Evolutionary conservation across 1,140 invertebrate species (phyloP), one percentile per base, ranked within the genome.

Genomic region (Aphaenogaster ashmeadi): DNA sequence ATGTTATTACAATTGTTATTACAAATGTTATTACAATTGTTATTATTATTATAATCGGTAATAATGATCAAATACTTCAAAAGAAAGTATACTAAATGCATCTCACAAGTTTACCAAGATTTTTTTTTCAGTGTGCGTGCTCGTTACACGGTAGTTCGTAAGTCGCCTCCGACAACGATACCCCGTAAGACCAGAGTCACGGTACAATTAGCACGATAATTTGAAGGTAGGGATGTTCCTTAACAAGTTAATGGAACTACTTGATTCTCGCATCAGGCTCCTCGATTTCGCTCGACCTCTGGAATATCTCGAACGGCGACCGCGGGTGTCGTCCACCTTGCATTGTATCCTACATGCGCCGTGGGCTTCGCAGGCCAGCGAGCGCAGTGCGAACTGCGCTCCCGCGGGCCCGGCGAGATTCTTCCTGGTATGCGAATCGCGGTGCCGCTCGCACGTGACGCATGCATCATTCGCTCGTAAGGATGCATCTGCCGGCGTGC

Each of bases 361-460:
- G 71, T 44, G 41, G 8, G 15, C 52, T 36, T 66, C 58, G 44
- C 62, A 8, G 33, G 62, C 41, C 47, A 33, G 21, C 36, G 41
- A 50, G 47, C 78, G 75, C 38, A 71, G 56, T 27, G 33, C 86
- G 60, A 58, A 77, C 38, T 3, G 54, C 66, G 87, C 74, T 88
- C 77, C 75, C 38, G 56, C 80, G 86, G 74, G 74, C 74, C 84
- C 83, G 52, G 86, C 88, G 77, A 88, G 86, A 91, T 89, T 92
- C 91, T 92, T 92, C 89, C 87, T 91, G 90, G 90, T 91, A 90
- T 88, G 90, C 85, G 89, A 83, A 67, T 81, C 88, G 83, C 9
- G 38, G 56, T 89, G 71, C 79, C 80, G 75, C 62, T 71, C 66
- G 79, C 90, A 87, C 87, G 89, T 91, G 87, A 92, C 85, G 89